Percentiles rank a stretch among this genome's conserved stretches.
Conservation (phyloP, 2,888 invertebrate species). For the Pristionchus fissidentatus region DNA sequence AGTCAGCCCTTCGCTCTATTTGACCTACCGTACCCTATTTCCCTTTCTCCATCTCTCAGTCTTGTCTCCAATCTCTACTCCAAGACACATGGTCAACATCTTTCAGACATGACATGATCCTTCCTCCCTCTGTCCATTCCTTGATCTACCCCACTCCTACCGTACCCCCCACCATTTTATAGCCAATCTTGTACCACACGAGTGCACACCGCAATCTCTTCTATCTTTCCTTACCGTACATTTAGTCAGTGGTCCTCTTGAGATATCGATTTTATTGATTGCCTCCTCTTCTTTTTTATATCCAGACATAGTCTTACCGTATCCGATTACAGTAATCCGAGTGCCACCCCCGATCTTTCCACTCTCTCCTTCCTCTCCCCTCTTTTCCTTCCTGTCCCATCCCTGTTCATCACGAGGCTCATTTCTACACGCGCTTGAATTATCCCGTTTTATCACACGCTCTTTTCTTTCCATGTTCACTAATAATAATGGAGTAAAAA, state of each 20-base stretch:
- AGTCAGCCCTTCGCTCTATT: neutral
- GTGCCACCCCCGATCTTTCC: constrained; percentile 36
- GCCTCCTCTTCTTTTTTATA: constrained; percentile 8
- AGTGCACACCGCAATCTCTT: constrained; percentile 6
- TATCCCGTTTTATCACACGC: constrained; percentile 26
- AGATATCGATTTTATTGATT: constrained; percentile 43
- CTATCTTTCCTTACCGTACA: constrained; percentile 17
- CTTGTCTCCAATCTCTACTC: constrained; percentile 38
- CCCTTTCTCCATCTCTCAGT: constrained; percentile 24
- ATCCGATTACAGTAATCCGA: constrained; percentile 23
- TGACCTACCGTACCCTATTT: neutral
- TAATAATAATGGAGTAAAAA: constrained; percentile 42
- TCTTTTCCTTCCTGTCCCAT: neutral
- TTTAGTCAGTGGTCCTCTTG: neutral
- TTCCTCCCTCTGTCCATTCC: neutral
- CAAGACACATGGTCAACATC: constrained; percentile 27
- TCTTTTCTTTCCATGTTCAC: constrained; percentile 16
- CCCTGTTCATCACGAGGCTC: constrained; percentile 27
- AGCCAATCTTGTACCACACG: constrained; percentile 33
- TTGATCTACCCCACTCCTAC: neutral
- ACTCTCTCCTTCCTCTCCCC: neutral
- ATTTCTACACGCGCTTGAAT: constrained; percentile 23
- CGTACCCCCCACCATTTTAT: neutral
- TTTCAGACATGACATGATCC: neutral
- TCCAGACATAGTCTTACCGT: constrained; percentile 38